Conservation (phyloP, 1,140 invertebrate species). For the Aphelenchoides avenae region DNA sequence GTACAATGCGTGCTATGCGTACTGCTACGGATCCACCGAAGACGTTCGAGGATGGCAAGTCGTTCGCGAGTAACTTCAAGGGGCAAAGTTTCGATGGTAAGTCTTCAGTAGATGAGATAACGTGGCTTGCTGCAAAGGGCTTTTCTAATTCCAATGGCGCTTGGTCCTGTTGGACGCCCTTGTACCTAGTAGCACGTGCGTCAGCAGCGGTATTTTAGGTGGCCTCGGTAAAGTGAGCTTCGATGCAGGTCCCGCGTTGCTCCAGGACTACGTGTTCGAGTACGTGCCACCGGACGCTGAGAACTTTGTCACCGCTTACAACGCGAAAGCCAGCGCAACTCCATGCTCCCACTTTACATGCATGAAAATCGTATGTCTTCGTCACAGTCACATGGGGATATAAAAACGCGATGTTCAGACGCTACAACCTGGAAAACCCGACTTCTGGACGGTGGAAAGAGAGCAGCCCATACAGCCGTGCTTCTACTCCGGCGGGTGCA, state of each 20-base stretch:
- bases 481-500: constrained; percentile 39
- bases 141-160: constrained; percentile 3
- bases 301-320: constrained; percentile 16
- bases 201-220: constrained; percentile 10
- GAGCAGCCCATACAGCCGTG: constrained; percentile 22
- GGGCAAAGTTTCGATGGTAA: constrained; percentile 14
- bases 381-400: constrained; percentile 1
- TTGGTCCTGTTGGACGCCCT: neutral
- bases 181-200: neutral
- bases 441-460: constrained; percentile 22
- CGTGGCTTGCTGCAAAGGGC: constrained; percentile 10
- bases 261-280: constrained; percentile 19
- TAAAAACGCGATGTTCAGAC: neutral
- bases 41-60: neutral
- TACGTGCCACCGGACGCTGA: constrained; percentile 8
- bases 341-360: neutral
- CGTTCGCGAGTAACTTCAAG: too few relatives aligned
- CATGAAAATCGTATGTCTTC: neutral
- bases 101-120: constrained; percentile 5
- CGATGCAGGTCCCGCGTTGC: constrained; percentile 13
- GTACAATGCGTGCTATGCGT: constrained; percentile 44
- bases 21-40: constrained; percentile 26
- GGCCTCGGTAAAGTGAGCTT: constrained; percentile 23
- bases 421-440: too few relatives aligned
- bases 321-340: constrained; percentile 5